These are phyloP conservation scores for Babylonia areolata DNA, from an alignment of 1,140 invertebrate species.

Conservation along the genomic window DNA sequence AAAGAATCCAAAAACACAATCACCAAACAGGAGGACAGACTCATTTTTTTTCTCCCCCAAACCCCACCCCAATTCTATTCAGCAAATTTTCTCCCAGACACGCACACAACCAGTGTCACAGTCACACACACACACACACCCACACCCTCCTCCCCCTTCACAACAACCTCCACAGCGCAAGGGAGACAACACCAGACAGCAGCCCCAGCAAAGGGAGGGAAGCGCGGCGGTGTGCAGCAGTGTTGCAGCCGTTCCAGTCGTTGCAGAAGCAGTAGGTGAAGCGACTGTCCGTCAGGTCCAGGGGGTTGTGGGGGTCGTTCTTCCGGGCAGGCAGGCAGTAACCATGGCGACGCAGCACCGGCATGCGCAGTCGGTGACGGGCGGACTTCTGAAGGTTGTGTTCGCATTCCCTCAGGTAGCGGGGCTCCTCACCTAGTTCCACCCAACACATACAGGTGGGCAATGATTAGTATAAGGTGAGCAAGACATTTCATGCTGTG, in stretches of 20 bases:
- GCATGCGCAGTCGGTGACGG: slow-evolving; percentile 68
- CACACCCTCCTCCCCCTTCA: neutral
- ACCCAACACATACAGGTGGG: too few species aligned
- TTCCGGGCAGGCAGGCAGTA: slow-evolving; percentile 72
- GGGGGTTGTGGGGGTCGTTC: slow-evolving; percentile 68
- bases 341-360: slow-evolving; percentile 71
- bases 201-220: slow-evolving; percentile 9
- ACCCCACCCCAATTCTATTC: neutral
- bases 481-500: too few species aligned
- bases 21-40: neutral
- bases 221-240: slow-evolving; percentile 42
- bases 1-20: neutral
- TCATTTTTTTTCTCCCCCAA: too few species aligned
- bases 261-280: slow-evolving; percentile 74
- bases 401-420: slow-evolving; percentile 71
- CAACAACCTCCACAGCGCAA: neutral
- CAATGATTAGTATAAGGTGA: too few species aligned
- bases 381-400: slow-evolving; percentile 65
- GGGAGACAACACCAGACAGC: slow-evolving; percentile 17
- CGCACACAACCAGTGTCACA: neutral
- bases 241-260: slow-evolving; percentile 74
- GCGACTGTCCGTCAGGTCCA: slow-evolving; percentile 51
- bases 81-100: neutral
- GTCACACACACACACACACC: neutral
- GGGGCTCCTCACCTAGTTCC: slow-evolving; percentile 64